These are phyloP conservation scores for Kradibia gibbosae DNA, from an alignment of 1,140 invertebrate species.

Conservation along the genomic window DNA sequence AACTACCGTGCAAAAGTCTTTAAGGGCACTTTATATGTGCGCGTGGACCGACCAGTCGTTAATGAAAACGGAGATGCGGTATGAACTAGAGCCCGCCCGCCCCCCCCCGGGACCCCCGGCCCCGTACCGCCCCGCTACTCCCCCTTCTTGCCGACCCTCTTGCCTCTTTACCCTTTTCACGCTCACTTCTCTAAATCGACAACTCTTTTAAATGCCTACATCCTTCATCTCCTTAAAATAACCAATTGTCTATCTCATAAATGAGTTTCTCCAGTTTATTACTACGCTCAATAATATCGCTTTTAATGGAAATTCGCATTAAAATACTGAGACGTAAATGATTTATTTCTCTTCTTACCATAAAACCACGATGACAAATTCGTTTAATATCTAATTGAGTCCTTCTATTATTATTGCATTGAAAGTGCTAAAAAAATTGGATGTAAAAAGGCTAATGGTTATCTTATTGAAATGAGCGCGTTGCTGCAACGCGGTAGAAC, in stretches of 20 bases:
- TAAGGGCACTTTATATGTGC: conserved; percentile 7
- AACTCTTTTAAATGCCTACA: background rate
- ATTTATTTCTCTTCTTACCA: too few species aligned
- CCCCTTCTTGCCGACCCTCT: too few species aligned
- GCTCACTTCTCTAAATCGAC: background rate
- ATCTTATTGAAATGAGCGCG: too few species aligned
- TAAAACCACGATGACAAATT: too few species aligned
- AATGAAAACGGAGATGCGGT: conserved; percentile 34
- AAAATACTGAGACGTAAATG: too few species aligned
- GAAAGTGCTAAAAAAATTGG: too few species aligned
- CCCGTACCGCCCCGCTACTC: background rate
- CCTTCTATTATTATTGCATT: too few species aligned
- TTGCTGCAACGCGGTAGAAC: too few species aligned
- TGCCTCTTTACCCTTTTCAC: too few species aligned
- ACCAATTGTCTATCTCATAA: background rate
- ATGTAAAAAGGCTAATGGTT: too few species aligned
- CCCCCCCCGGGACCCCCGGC: background rate
- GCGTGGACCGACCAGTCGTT: background rate
- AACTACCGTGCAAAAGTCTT: conserved; percentile 36
- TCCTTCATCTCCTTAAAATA: background rate
- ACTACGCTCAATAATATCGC: background rate
- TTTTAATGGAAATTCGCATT: background rate
- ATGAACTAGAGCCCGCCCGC: background rate
- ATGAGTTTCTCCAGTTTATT: background rate
- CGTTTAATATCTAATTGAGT: too few species aligned